phyloP scores from a whole-genome alignment of 2,888 invertebrate genomes.

The Clusia tigrina region DNA sequence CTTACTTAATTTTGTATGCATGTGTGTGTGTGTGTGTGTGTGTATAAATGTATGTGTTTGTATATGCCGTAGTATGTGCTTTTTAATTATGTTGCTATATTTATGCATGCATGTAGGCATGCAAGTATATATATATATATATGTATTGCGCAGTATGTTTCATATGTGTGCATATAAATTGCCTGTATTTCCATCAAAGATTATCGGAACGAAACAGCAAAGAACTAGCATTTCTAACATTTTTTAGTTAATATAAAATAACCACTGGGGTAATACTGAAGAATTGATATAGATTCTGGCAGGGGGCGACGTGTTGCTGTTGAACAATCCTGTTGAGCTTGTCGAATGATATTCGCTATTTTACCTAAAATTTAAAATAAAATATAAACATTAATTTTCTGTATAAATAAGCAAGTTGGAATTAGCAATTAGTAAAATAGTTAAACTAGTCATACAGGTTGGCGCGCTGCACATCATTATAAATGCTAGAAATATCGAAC shows the following conservation, averaged over 20 bases:
- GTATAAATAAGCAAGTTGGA: neutral
- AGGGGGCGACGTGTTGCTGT: conserved; percentile 47
- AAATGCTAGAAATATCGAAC: no score
- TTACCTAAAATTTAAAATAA: conserved; percentile 50
- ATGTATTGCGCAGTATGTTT: neutral
- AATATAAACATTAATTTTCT: no score
- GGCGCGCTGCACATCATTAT: no score
- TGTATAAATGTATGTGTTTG: conserved; percentile 14
- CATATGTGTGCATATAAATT: neutral
- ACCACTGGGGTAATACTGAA: conserved; percentile 63
- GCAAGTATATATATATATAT: neutral
- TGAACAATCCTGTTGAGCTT: conserved; percentile 56
- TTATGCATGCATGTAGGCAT: neutral
- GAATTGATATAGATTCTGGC: conserved; percentile 60
- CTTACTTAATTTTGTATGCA: conserved; percentile 23
- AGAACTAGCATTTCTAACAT: conserved; percentile 41
- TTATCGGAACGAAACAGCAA: neutral
- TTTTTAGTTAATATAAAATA: conserved; percentile 60
- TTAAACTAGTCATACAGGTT: no score
- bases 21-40: conserved; percentile 6
- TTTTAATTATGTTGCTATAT: neutral
- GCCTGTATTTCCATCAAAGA: neutral
- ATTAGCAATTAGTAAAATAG: neutral
- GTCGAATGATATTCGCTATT: conserved; percentile 61
- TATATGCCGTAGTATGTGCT: conserved; percentile 7